Base-by-base conservation (phyloP, 2,888 invertebrate species). In the Nysson spinosus region DNA sequence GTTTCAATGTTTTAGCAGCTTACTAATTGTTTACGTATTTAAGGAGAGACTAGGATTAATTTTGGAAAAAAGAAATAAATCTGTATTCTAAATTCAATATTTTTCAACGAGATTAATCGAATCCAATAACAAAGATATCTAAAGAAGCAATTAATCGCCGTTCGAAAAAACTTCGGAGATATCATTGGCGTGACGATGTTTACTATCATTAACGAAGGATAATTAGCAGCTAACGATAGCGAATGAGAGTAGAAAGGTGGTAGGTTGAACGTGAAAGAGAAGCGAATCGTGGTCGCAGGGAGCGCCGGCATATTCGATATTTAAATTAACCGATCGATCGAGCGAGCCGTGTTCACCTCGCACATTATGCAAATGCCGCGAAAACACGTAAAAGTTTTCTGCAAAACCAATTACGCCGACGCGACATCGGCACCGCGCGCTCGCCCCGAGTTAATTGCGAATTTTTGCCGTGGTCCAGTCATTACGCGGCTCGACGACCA, bases 291-390 rank as follows among this genome's bases (percentile, higher is more conserved):
- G 43, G 62, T 55, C 16, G 35, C 35, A n/a, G n/a, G n/a, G n/a
- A 52, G 57, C 68, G 70, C 68, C 68, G 72, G 63, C 75, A 75
- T 78, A 82, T 82, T 80, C 83, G 80, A 82, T 85, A 86, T 86
- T 86, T 84, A 86, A 86, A 86, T 86, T 84, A 83, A 85, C 83
- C 85, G 85, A 85, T 85, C 84, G 86, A 85, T 85, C 85, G 80
- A n/a, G n/a, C n/a, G n/a, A n/a, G 69, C 75, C 79, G 75, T 81
- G 83, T 81, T 80, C 78, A 78, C 82, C 82, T 83, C 79, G 83
- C 83, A 77, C 85, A 85, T 85, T 85, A 85, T 85, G 85, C 84
- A 85, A 85, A 85, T 85, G 78, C 74, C 75, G 77, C 72, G 79
- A 84, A 84, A 83, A 83, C 83, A 83, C 83, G 85, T 81, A 82